A percentile compares a stretch with the other conserved stretches of the same genome.
These are phyloP conservation scores for Gavialis gangeticus DNA, from an alignment of 2,113 vertebrate genomes.

Conservation along the genomic window DNA sequence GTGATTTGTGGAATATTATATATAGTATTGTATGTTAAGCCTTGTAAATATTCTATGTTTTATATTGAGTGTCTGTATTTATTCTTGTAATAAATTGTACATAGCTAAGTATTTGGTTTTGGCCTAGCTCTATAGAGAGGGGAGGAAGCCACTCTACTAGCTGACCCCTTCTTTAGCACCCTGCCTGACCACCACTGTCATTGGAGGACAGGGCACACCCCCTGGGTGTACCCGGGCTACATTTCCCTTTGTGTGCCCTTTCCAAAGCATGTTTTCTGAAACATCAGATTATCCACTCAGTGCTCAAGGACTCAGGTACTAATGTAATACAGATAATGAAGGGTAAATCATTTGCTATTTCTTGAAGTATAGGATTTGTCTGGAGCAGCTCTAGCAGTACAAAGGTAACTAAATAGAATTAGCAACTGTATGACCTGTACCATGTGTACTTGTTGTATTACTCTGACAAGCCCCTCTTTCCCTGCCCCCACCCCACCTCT, in stretches of 20 bases:
- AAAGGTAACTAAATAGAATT: slow-evolving; percentile 61
- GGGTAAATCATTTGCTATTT: slow-evolving; percentile 16
- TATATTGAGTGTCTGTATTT: no score
- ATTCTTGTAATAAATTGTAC: no score
- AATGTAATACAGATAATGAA: background rate
- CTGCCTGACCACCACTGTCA: no score
- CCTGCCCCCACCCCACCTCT: slow-evolving; percentile 8
- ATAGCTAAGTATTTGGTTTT: no score
- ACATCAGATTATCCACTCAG: background rate
- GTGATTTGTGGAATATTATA: no score
- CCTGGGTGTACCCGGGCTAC: no score
- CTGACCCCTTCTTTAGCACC: no score
- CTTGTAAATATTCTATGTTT: no score
- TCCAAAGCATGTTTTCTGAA: background rate
- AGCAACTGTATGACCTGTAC: background rate
- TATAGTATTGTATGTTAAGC: no score
- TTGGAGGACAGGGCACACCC: no score
- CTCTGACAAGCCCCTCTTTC: slow-evolving; percentile 17
- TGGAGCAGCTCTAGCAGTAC: background rate
- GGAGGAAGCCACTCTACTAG: no score
- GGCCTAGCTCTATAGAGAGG: no score
- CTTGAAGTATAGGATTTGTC: slow-evolving; percentile 43
- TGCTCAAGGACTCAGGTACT: background rate
- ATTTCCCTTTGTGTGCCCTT: slow-evolving; percentile 2
- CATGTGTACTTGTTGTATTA: slow-evolving; percentile 6